Base-by-base conservation (phyloP, 2,797 vertebrate species). In the Gymnoscopelus microlampas region DNA sequence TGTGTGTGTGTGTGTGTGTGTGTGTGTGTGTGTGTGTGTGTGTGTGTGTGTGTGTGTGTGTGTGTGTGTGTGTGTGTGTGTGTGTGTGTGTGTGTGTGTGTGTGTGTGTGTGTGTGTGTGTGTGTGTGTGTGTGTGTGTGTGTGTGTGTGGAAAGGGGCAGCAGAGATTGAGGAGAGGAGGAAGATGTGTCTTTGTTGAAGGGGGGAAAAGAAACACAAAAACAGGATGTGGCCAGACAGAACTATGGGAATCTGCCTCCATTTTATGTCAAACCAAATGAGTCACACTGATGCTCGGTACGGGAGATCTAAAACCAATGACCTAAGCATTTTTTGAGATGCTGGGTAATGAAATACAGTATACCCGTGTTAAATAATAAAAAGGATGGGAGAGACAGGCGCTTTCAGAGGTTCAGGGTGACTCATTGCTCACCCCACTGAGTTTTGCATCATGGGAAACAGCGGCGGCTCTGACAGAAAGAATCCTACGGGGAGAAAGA, bases 351-450 rank as follows among this genome's bases (percentile, higher is more conserved):
- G 68, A 79, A 75, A 78, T 19, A 55, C 14, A 29, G 14, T 64
- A 48, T 53, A 55, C 75, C 66, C 56, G 60, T 55, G 67, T 68
- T 66, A 76, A 81, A 74, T 72, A 53, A 86, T 60, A 67, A 78
- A 67, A 54, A 64, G 59, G 54, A 14, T 55, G 39, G 66, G 53
- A 62, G 78, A 79, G 78, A 79, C 59, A 9, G 39, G 39, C 39
- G 39, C 39, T 44, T 82, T 74, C 64, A 68, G 71, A 69, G 54
- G 71, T 26, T 64, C 23, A 23, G 68, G 73, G 63, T 85, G 85
- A 87, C 66, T 89, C 87, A 80, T 39, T 0, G 66, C 78, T 71
- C 76, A 10, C 73, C 83, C 81, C 24, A 51, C 76, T 74, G 81
- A 53, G 73, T 77, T 78, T 14, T 69, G 56, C 54, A 68, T 67